Conservation (phyloP, 2,888 invertebrate species). For the Drosophila dives region DNA sequence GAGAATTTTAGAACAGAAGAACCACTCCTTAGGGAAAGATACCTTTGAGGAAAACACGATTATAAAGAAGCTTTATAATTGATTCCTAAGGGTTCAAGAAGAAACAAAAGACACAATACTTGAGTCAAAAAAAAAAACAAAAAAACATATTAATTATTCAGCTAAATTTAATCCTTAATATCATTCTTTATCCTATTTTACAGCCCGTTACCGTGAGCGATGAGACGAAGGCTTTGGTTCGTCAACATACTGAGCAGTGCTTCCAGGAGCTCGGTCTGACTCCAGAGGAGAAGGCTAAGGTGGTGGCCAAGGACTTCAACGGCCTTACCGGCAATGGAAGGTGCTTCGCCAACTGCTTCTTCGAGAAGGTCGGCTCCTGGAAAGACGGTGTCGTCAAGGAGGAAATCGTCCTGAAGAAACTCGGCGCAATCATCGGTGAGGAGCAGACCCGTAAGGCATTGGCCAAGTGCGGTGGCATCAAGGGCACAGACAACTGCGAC, state of each 20-base stretch:
- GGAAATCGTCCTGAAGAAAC: constrained; percentile 51
- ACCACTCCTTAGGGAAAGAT: background rate
- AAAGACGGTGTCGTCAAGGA: constrained; percentile 76
- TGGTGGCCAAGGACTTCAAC: constrained; percentile 66
- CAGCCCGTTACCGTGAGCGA: constrained; percentile 65
- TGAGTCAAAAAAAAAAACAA: background rate
- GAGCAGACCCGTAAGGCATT: constrained; percentile 67
- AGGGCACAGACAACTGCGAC: constrained; percentile 75
- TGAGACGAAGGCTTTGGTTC: constrained; percentile 72
- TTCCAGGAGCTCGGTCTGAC: constrained; percentile 55
- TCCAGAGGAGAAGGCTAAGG: constrained; percentile 63
- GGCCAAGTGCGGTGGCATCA: constrained; percentile 59
- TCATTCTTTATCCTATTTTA: background rate
- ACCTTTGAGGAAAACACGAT: background rate
- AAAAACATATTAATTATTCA: background rate
- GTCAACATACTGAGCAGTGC: constrained; percentile 64
- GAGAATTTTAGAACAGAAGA: background rate
- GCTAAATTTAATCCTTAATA: background rate
- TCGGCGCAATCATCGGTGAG: constrained; percentile 69
- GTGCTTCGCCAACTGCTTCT: constrained; percentile 82
- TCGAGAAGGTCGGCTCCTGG: constrained; percentile 76
- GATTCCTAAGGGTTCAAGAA: no score
- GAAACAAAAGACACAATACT: background rate
- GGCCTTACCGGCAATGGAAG: constrained; percentile 69
- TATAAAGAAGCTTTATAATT: background rate